Percentiles rank a stretch among this genome's conserved stretches.
Evolutionary conservation across 2,888 invertebrate species (phyloP).

Genomic region (Phyllotreta striolata): DNA sequence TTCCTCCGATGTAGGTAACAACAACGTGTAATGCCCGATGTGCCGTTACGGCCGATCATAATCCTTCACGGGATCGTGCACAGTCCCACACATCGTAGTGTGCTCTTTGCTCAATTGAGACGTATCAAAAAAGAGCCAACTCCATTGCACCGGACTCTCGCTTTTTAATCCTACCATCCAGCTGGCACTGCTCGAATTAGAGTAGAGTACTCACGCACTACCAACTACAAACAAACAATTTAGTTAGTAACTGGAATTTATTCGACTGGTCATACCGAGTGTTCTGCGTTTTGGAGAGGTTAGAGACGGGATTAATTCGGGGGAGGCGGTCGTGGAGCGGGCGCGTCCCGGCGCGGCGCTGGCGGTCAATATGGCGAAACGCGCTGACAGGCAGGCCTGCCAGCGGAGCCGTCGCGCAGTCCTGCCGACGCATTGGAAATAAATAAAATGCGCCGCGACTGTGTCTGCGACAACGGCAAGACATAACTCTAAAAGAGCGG

Average conservation of each 20-base stretch:
- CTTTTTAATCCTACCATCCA: neutral
- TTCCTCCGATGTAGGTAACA: constrained; percentile 49
- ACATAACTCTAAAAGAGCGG: constrained; percentile 56
- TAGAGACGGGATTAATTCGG: neutral
- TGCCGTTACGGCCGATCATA: constrained; percentile 48
- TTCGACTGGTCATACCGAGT: too few species aligned
- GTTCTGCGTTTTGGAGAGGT: too few species aligned
- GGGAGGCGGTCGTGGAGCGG: neutral
- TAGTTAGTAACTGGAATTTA: too few species aligned
- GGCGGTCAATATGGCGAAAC: constrained; percentile 43
- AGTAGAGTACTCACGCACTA: too few species aligned
- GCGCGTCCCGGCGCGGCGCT: constrained; percentile 19
- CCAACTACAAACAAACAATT: too few species aligned
- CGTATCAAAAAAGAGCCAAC: constrained; percentile 44
- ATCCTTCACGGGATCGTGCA: constrained; percentile 49
- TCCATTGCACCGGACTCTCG: neutral
- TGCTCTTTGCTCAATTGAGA: constrained; percentile 47
- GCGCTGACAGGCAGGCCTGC: constrained; percentile 14
- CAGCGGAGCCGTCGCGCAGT: constrained; percentile 45
- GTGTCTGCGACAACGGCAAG: constrained; percentile 54
- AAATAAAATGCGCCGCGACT: constrained; percentile 51
- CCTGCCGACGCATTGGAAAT: constrained; percentile 37
- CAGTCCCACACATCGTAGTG: constrained; percentile 46
- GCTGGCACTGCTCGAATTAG: neutral
- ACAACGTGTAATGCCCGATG: constrained; percentile 25